A percentile compares a stretch with the other conserved stretches of the same genome.
These are phyloP conservation scores for Simalia tracyae DNA, from an alignment of 2,797 vertebrate genomes.

Conservation along the genomic window DNA sequence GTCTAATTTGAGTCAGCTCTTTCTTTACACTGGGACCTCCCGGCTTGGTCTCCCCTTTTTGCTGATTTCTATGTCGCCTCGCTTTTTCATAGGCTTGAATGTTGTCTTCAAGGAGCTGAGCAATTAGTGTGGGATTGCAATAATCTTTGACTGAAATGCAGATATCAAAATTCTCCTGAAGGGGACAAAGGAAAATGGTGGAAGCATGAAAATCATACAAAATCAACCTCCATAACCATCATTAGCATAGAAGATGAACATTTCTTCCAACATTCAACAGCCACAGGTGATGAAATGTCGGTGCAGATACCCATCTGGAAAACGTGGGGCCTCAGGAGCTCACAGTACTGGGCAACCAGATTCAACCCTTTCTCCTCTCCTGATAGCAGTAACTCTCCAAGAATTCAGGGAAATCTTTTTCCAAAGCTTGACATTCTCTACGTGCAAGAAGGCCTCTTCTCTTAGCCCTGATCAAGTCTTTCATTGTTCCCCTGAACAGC, in stretches of 20 bases:
- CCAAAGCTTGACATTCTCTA: neutral
- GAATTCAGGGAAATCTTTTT: neutral
- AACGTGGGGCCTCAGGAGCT: neutral
- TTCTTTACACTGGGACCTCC: slow-evolving; percentile 70
- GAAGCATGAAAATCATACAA: neutral
- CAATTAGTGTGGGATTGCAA: slow-evolving; percentile 75
- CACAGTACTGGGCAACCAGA: neutral
- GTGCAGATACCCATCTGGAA: neutral
- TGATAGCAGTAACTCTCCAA: neutral
- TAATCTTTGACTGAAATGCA: slow-evolving; percentile 87
- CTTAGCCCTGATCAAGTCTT: neutral
- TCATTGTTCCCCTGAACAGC: neutral
- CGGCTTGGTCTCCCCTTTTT: slow-evolving; percentile 53
- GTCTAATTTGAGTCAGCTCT: slow-evolving; percentile 71
- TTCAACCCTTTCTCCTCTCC: neutral
- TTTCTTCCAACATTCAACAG: neutral
- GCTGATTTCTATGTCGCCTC: slow-evolving; percentile 47
- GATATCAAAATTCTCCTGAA: slow-evolving; percentile 88
- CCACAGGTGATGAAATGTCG: neutral
- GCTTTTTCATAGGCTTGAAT: slow-evolving; percentile 81
- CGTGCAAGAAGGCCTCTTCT: too few species aligned
- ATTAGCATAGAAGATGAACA: too few species aligned
- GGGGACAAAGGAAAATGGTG: neutral
- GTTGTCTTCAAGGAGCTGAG: slow-evolving; percentile 82
- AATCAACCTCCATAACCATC: neutral